Conservation (phyloP, 1,140 invertebrate species). For the Drosophila triauraria region DNA sequence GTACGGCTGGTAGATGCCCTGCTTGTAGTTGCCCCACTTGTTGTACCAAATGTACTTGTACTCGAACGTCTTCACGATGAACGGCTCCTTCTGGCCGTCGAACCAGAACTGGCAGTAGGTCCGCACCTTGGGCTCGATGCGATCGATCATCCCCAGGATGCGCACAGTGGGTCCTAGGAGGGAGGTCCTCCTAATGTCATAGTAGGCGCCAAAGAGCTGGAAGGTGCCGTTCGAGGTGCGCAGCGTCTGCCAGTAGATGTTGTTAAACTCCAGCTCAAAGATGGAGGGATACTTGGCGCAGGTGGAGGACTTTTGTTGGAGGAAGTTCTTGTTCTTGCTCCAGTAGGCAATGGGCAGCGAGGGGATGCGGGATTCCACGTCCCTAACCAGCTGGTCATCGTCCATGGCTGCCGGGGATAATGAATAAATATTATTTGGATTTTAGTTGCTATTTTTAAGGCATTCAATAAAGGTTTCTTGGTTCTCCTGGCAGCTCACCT, state of each 20-base stretch:
- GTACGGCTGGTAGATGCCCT: conserved; percentile 96
- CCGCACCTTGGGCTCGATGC: conserved; percentile 92
- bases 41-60: conserved; percentile 98
- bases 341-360: conserved; percentile 94
- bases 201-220: conserved; percentile 95
- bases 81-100: conserved; percentile 91
- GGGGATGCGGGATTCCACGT: conserved; percentile 91
- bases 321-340: conserved; percentile 90
- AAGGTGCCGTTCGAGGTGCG: conserved; percentile 93
- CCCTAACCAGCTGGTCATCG: conserved; percentile 91
- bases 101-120: conserved; percentile 97
- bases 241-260: conserved; percentile 95
- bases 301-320: conserved; percentile 89
- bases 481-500: conserved; percentile 46
- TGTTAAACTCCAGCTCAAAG: conserved; percentile 95
- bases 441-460: neutral
- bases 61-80: conserved; percentile 92
- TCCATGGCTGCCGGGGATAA: conserved; percentile 70
- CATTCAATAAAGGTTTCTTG: neutral
- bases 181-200: conserved; percentile 92
- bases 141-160: conserved; percentile 95
- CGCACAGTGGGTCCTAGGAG: conserved; percentile 92
- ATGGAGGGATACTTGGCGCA: conserved; percentile 94
- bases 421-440: neutral
- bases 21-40: conserved; percentile 97